phyloP scores from a whole-genome alignment of 2,113 vertebrate species.

The Hemiprocne comata region DNA sequence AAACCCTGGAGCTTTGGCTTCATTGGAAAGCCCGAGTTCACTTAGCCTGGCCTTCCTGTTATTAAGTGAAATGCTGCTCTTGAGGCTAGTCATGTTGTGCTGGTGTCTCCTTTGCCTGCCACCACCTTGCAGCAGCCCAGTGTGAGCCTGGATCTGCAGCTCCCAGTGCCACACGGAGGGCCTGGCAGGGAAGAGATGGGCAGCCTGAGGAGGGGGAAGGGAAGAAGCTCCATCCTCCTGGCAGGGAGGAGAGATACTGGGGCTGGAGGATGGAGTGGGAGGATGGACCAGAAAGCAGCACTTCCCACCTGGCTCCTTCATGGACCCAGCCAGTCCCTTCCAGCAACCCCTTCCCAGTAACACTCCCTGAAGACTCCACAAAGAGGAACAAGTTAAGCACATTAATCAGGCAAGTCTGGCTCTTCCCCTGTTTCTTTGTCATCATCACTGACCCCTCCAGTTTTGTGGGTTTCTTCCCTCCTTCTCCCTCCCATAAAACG shows the following conservation, averaged over 20 bases:
- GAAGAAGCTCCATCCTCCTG: background rate
- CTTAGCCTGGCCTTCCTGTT: conserved; percentile 41
- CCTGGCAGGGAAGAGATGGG: background rate
- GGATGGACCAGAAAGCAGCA: background rate
- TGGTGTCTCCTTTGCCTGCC: background rate
- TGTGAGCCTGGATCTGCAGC: fast-evolving
- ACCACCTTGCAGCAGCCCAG: fast-evolving
- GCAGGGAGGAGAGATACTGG: background rate
- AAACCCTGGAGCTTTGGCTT: background rate
- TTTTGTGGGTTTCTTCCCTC: background rate
- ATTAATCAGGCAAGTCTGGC: background rate
- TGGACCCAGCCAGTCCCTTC: background rate
- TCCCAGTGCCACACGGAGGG: fast-evolving
- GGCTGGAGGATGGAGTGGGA: conserved; percentile 15
- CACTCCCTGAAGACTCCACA: background rate
- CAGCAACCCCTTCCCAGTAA: background rate
- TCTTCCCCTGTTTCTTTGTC: background rate
- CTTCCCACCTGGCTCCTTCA: background rate
- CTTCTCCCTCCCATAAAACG: background rate
- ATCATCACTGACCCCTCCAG: background rate
- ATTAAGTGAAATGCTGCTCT: background rate
- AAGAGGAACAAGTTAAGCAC: background rate
- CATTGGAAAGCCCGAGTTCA: conserved; percentile 26
- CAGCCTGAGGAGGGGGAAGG: background rate
- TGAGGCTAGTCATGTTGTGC: background rate